Evolutionary conservation across 1,140 invertebrate genomes (phyloP), one percentile per base, ranked within the genome.

Genomic region (Neodiprion pinetum): DNA sequence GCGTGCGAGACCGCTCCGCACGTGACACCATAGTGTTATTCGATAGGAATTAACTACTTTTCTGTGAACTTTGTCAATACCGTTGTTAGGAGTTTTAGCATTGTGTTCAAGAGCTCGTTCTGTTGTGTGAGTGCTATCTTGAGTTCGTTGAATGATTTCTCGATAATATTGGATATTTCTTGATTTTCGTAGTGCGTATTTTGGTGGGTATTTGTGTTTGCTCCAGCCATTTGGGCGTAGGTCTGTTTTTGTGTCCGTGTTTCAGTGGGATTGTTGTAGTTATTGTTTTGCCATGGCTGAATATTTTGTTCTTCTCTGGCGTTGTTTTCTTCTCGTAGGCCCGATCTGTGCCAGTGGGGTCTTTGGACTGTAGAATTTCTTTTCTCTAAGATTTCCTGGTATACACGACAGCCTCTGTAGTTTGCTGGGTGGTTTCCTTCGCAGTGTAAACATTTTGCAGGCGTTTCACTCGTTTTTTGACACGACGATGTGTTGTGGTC

Each of bases 371-470:
- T 53, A 11, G 10, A 11, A 11, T 53, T 73, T 53, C 40, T 68
- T 1, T 75, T 71, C 67, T 74, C 50, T 65, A 80, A 11, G 17
- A 21, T 21, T 73, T 79, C 66, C 74, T 80, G 67, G 69, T 80
- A 75, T 7, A 84, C 75, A 40, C 23, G 7, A 67, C 83, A 84
- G 2, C 82, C 83, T 77, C 74, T 79, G 68, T 84, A 85, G 75
- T 83, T 87, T 2, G 50, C 74, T 14, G 75, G 65, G 40, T 78
- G 77, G 8, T 70, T 65, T 7, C 67, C 72, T 1, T 17, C 40
- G 49, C 77, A 78, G 66, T 77, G 72, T 7, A 67, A 67, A 65
- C 77, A 77, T 66, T 75, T 70, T 4, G 74, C 66, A 17, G 10
- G 47, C 12, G 4, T n/a, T n/a, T 69, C 40, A 11, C 17, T 12